A percentile compares a stretch with the other conserved stretches of the same genome.
Evolutionary conservation across 1,140 invertebrate genomes (phyloP).

Genomic region (Delia radicum): DNA sequence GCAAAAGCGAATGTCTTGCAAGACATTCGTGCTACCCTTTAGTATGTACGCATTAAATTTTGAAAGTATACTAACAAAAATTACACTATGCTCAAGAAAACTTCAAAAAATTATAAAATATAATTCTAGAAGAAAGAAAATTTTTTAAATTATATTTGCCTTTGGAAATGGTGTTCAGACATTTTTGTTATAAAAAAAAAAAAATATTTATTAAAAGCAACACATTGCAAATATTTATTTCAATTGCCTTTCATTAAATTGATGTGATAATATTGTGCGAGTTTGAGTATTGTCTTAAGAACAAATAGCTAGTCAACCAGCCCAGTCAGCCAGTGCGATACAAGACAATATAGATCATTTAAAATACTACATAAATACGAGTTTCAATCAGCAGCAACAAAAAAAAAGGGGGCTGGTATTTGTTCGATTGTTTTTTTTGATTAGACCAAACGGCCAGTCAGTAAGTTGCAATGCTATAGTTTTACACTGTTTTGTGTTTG

Average conservation of each 20-base stretch:
- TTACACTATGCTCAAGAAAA: too few species aligned
- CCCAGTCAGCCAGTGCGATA: too few species aligned
- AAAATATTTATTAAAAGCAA: neutral
- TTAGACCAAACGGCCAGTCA: neutral
- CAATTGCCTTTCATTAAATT: neutral
- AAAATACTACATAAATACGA: neutral
- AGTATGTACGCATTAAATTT: too few species aligned
- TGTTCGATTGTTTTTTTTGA: neutral
- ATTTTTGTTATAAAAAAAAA: neutral
- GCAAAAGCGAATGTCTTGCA: too few species aligned
- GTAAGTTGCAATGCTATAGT: neutral
- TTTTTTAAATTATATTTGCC: too few species aligned
- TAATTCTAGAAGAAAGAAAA: neutral
- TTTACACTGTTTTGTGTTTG: neutral
- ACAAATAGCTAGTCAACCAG: neutral
- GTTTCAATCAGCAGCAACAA: neutral
- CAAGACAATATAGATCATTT: neutral
- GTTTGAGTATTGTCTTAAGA: neutral
- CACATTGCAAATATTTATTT: neutral
- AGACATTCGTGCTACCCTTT: too few species aligned
- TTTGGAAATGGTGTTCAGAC: neutral
- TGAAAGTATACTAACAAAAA: too few species aligned
- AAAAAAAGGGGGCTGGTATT: slow-evolving; percentile 16
- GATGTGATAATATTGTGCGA: neutral
- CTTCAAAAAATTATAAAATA: too few species aligned